Percentiles rank a stretch among this genome's conserved stretches.
These are phyloP conservation scores for Nasua narica DNA, from an alignment of 2,797 vertebrate genomes.

Conservation along the genomic window DNA sequence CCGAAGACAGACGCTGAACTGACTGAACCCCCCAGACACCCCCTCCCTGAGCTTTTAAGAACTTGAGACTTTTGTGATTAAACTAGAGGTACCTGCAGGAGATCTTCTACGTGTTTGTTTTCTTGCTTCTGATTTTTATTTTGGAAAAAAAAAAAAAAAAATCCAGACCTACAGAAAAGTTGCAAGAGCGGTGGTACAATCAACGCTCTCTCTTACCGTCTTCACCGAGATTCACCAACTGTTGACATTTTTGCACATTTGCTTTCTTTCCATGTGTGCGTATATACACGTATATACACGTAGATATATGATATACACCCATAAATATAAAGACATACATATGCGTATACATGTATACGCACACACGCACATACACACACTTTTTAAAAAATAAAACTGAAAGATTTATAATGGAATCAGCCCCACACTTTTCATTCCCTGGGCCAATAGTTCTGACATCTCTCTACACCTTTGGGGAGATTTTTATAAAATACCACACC, in stretches of 20 bases:
- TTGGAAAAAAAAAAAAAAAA: background rate
- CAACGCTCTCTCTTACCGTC: background rate
- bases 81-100: background rate
- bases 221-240: background rate
- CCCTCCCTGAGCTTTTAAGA: background rate
- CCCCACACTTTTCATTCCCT: background rate
- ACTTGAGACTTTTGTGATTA: background rate
- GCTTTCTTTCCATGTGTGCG: background rate
- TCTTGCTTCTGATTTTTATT: slow-evolving; percentile 20
- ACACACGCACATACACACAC: background rate
- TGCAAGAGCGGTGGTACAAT: background rate
- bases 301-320: too few relatives aligned
- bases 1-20: background rate
- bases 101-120: background rate
- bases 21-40: background rate
- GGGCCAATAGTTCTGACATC: background rate
- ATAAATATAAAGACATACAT: background rate
- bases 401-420: background rate
- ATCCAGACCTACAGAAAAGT: background rate
- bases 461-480: background rate
- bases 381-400: background rate
- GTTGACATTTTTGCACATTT: background rate
- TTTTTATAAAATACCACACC: background rate
- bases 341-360: accelerated
- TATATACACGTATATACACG: accelerated